A percentile compares a stretch with the other conserved stretches of the same genome.
Evolutionary conservation across 2,113 vertebrate species (phyloP).

Genomic region (Oreochromis tanganicae): DNA sequence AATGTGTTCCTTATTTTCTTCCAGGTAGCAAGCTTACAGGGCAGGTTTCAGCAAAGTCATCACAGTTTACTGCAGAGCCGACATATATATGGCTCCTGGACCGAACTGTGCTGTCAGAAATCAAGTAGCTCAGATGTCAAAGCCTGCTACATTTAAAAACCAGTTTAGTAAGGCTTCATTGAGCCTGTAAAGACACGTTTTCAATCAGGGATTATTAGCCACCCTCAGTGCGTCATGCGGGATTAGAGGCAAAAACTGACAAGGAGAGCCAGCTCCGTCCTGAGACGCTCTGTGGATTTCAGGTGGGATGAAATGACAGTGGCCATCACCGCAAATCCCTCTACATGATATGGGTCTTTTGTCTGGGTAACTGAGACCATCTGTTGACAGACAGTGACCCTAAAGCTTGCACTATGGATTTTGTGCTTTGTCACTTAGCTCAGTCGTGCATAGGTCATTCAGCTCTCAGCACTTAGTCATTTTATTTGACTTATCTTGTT

Average conservation of each 20-base stretch:
- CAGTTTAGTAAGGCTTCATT: not conserved
- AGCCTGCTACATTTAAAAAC: not conserved
- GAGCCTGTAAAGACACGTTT: not conserved
- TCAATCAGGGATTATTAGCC: not conserved
- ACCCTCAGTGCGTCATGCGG: not conserved
- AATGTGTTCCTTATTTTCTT: not conserved
- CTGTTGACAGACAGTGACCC: conserved; percentile 3
- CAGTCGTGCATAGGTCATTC: not conserved
- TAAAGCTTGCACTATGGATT: not conserved
- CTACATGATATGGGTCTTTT: not conserved
- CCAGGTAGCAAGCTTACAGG: not conserved
- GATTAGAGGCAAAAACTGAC: not conserved
- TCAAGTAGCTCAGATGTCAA: not conserved
- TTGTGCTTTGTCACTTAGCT: not conserved
- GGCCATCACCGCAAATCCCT: not conserved
- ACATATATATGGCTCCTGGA: not conserved
- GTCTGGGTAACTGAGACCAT: not conserved
- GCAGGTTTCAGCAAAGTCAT: not conserved
- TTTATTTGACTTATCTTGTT: not conserved
- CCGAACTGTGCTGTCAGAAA: not conserved
- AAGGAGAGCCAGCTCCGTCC: not conserved
- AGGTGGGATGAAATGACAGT: not conserved
- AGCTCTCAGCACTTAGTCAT: not conserved
- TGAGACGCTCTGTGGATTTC: not conserved
- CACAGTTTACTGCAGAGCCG: not conserved